phyloP scores from a whole-genome alignment of 2,113 vertebrate species.

The Odobenus rosmarus region DNA sequence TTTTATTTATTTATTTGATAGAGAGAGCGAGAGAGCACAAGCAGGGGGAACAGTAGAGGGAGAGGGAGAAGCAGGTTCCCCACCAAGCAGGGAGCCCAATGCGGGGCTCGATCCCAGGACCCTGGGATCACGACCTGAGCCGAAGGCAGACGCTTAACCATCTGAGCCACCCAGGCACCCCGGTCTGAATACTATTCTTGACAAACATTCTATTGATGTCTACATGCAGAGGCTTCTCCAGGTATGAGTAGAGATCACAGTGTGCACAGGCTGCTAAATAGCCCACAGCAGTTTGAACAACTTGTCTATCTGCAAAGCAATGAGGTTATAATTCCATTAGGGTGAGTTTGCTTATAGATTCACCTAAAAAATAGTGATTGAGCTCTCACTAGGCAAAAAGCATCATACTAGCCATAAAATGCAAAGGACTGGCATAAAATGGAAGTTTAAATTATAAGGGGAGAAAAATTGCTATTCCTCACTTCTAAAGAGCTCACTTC shows the following conservation, averaged over 20 bases:
- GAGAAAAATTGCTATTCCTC: background rate
- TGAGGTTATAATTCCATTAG: background rate
- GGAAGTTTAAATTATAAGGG: background rate
- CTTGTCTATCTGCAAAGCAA: background rate
- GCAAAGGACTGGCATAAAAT: background rate
- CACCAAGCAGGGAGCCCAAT: too few species aligned
- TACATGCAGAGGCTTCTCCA: background rate
- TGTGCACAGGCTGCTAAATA: background rate
- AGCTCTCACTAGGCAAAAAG: background rate
- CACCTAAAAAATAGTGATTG: background rate
- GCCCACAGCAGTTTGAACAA: background rate
- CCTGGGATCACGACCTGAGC: too few species aligned
- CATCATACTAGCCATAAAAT: background rate
- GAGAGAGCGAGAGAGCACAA: too few species aligned
- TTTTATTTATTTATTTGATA: too few species aligned
- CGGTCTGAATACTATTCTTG: background rate
- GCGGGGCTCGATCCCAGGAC: too few species aligned
- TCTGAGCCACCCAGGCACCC: too few species aligned
- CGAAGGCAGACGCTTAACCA: too few species aligned
- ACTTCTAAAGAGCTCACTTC: background rate
- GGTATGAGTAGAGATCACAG: background rate
- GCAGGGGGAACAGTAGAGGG: too few species aligned
- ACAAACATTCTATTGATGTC: background rate
- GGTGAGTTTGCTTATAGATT: background rate
- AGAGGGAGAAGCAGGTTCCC: too few species aligned